Percentiles rank a stretch among this genome's conserved stretches.
Conservation (phyloP, 2,113 vertebrate species). For the Erythrolamprus reginae region DNA sequence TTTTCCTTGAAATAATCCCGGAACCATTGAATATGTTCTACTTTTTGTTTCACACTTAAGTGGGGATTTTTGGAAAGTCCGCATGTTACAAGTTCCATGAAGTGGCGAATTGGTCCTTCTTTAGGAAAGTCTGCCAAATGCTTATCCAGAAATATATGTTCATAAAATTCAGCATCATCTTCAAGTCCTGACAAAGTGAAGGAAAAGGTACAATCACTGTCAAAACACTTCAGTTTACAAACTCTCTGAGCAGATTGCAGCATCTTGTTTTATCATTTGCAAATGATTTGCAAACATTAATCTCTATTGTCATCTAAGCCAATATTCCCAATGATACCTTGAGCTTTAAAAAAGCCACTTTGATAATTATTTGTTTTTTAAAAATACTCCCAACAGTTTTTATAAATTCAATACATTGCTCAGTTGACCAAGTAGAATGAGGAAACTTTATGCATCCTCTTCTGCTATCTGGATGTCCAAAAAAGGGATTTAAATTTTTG, state of each 20-base stretch:
- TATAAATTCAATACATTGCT: background rate
- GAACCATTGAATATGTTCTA: constrained; percentile 93
- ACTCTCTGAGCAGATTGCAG: background rate
- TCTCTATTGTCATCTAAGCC: background rate
- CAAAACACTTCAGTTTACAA: background rate
- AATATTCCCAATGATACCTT: background rate
- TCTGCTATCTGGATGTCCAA: background rate
- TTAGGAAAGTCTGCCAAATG: constrained; percentile 83
- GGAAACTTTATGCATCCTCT: no score
- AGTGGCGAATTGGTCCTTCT: constrained; percentile 87
- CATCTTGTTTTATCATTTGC: background rate
- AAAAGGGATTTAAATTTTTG: background rate
- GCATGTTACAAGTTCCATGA: constrained; percentile 91
- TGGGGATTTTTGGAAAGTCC: constrained; percentile 89
- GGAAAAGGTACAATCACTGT: background rate
- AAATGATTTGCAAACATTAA: background rate
- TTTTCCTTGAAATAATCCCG: constrained; percentile 90
- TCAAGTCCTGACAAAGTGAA: constrained; percentile 76
- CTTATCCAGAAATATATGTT: constrained; percentile 91
- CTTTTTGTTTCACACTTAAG: constrained; percentile 84
- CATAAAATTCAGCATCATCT: constrained; percentile 89
- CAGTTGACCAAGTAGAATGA: no score
- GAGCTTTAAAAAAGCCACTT: background rate
- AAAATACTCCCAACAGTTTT: background rate
- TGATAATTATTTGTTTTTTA: background rate